These are phyloP conservation scores for Apodemia zela DNA, from an alignment of 2,888 invertebrate species.

Conservation along the genomic window DNA sequence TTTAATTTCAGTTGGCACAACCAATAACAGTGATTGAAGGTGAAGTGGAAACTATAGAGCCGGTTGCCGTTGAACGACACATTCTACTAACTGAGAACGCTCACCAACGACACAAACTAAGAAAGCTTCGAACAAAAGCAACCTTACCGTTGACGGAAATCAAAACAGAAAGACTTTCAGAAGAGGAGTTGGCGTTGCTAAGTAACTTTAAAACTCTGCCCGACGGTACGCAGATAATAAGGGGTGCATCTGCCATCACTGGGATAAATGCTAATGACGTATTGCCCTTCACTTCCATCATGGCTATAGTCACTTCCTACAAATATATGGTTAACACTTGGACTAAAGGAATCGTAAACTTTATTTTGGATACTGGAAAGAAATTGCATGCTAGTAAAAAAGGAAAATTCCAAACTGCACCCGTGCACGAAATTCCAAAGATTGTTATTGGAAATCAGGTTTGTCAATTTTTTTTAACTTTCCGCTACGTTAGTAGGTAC, in stretches of 20 bases:
- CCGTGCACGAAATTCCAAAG: slow-evolving; percentile 81
- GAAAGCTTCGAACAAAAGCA: slow-evolving; percentile 59
- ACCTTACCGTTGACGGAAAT: slow-evolving; percentile 56
- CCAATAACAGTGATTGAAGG: slow-evolving; percentile 49
- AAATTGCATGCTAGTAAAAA: slow-evolving; percentile 62
- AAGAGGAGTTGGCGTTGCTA: slow-evolving; percentile 76
- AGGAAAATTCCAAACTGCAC: slow-evolving; percentile 66
- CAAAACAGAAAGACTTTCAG: slow-evolving; percentile 44
- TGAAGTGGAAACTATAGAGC: slow-evolving; percentile 51
- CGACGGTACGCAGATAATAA: slow-evolving; percentile 81
- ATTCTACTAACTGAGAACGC: slow-evolving; percentile 66
- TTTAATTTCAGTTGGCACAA: slow-evolving; percentile 42
- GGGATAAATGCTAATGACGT: slow-evolving; percentile 49
- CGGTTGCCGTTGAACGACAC: slow-evolving; percentile 52
- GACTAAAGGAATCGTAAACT: slow-evolving; percentile 81
- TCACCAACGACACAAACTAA: slow-evolving; percentile 50
- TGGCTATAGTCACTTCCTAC: slow-evolving; percentile 81
- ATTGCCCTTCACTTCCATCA: slow-evolving; percentile 79
- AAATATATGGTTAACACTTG: slow-evolving; percentile 82
- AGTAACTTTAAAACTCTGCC: slow-evolving; percentile 81
- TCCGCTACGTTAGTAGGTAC: too few species aligned
- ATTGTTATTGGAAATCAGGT: slow-evolving; percentile 80
- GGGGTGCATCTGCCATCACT: slow-evolving; percentile 67
- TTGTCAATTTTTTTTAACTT: slow-evolving; percentile 21
- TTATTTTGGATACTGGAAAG: slow-evolving; percentile 71